A percentile compares a stretch with the other conserved stretches of the same genome.
Evolutionary conservation across 37 sponge, comb jelly and placozoan species (phyloP).

Genomic region (Geodia barretti): DNA sequence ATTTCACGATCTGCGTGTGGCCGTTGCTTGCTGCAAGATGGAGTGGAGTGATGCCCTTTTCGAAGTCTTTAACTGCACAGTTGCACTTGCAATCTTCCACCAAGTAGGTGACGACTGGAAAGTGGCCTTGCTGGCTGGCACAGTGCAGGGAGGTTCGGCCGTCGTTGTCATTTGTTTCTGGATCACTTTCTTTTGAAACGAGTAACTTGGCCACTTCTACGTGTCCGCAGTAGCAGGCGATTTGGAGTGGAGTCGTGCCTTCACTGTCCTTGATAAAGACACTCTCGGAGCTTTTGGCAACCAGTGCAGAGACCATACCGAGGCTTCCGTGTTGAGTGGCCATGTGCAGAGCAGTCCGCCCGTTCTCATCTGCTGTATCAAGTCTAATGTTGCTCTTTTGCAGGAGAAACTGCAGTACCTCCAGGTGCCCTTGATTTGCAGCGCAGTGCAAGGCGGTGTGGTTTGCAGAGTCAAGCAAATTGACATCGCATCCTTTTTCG

Average conservation of each 20-base stretch:
- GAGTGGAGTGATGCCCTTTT: constrained; percentile 15
- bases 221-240: constrained; percentile 37
- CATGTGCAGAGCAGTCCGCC: constrained; percentile 29
- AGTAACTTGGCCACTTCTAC: constrained; percentile 14
- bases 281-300: background rate
- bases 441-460: constrained; percentile 55
- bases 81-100: constrained; percentile 1
- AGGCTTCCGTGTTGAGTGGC: constrained; percentile 26
- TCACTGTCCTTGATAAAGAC: constrained; percentile 20
- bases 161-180: constrained; percentile 24
- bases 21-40: constrained; percentile 29
- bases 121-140: constrained; percentile 45
- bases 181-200: constrained; percentile 20
- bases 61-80: background rate
- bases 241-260: constrained; percentile 54
- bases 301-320: background rate
- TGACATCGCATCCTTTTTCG: constrained; percentile 6
- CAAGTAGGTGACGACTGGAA: constrained; percentile 50
- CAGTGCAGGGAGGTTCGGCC: constrained; percentile 43
- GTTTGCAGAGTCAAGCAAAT: constrained; percentile 24
- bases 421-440: constrained; percentile 16
- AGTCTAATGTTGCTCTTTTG: background rate
- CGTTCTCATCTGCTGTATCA: constrained; percentile 26
- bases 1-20: constrained; percentile 5
- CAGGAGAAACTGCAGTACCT: constrained; percentile 24